phyloP scores from a whole-genome alignment of 2,888 invertebrate species.

The Agriotes lineatus region DNA sequence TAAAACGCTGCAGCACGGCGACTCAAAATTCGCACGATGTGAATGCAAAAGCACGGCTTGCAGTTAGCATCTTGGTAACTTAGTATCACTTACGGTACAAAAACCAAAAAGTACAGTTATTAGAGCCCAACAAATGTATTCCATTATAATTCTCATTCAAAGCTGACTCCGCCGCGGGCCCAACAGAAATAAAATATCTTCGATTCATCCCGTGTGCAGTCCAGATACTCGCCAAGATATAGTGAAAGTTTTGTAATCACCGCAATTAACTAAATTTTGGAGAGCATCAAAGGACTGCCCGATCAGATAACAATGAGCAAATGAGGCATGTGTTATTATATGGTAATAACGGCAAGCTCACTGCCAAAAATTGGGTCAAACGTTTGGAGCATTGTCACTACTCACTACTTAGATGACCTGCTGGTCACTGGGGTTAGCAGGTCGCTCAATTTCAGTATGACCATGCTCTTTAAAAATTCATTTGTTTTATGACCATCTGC shows the following conservation, averaged over 20 bases:
- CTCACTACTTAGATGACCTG: slow-evolving; percentile 38
- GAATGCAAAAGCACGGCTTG: slow-evolving; percentile 26
- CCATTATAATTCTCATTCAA: slow-evolving; percentile 37
- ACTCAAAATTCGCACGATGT: slow-evolving; percentile 26
- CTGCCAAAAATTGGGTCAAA: slow-evolving; percentile 45
- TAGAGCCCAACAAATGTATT: slow-evolving; percentile 32
- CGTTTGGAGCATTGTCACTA: slow-evolving; percentile 18
- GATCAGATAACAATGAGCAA: background rate
- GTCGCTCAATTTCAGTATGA: slow-evolving; percentile 39
- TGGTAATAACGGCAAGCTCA: slow-evolving; percentile 7
- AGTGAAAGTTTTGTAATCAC: slow-evolving; percentile 41
- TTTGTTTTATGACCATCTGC: too few species aligned
- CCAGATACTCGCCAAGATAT: slow-evolving; percentile 22
- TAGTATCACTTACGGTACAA: slow-evolving; percentile 29
- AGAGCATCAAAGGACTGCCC: slow-evolving; percentile 11
- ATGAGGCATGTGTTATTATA: background rate
- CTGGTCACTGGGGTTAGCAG: slow-evolving; percentile 43
- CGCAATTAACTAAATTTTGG: slow-evolving; percentile 20
- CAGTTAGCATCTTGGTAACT: slow-evolving; percentile 25
- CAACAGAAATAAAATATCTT: slow-evolving; percentile 31
- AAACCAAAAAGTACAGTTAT: slow-evolving; percentile 35
- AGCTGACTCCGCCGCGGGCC: slow-evolving; percentile 21
- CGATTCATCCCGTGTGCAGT: slow-evolving; percentile 7
- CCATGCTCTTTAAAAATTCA: too few species aligned
- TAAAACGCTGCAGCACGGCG: slow-evolving; percentile 22